These are phyloP conservation scores for Sepioteuthis lessoniana DNA, from an alignment of 2,888 invertebrate species.

Conservation along the genomic window DNA sequence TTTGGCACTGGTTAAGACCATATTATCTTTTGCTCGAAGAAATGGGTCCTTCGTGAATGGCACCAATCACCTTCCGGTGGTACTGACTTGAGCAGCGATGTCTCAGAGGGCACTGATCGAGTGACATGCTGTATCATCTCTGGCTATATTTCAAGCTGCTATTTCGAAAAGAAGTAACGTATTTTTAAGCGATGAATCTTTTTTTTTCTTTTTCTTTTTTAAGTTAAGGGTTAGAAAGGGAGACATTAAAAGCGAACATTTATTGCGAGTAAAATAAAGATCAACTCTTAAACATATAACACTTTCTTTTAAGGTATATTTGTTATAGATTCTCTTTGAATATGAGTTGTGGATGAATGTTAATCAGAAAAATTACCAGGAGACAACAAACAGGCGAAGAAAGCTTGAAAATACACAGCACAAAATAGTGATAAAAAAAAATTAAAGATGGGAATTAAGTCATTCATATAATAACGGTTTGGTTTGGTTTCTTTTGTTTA, in stretches of 20 bases:
- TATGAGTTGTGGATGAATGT: too few species aligned
- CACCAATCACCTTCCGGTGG: neutral
- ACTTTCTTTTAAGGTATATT: too few species aligned
- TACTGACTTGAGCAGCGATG: neutral
- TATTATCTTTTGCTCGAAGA: conserved; percentile 33
- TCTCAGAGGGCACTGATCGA: neutral
- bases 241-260: neutral
- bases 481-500: too few species aligned
- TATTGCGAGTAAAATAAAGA: neutral
- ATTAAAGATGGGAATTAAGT: too few species aligned
- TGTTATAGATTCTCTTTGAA: too few species aligned
- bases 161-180: neutral
- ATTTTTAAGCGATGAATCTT: neutral
- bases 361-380: too few species aligned
- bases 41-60: conserved; percentile 23
- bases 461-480: too few species aligned
- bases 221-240: neutral
- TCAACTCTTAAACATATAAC: too few species aligned
- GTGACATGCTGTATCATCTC: neutral
- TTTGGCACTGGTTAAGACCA: conserved; percentile 33
- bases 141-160: neutral
- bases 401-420: too few species aligned
- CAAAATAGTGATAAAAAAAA: too few species aligned
- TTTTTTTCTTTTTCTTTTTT: neutral
- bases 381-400: too few species aligned